Base-by-base conservation (phyloP, 2,888 invertebrate genomes). In the Drymonia ruficornis region DNA sequence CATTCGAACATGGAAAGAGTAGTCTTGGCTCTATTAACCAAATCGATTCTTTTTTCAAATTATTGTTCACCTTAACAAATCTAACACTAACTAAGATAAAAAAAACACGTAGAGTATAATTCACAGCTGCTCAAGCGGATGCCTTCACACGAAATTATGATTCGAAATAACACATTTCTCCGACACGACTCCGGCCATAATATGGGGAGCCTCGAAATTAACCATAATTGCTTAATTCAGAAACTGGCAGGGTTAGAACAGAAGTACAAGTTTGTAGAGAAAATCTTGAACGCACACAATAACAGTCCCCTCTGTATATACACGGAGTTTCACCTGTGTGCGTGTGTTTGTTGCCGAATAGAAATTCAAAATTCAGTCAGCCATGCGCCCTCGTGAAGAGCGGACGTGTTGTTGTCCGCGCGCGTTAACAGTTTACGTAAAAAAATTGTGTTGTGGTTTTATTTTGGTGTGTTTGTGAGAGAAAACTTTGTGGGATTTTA, bases 151-250 rank as follows among this genome's bases (percentile, higher is more conserved):
- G 40, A 91, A 92, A 91, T 92, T 92, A 92, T 86, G 86, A 87
- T 89, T 82, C 89, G 82, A 91, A 92, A 92, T 91, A 92, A 92
- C 91, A 92, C 89, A 91, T 87, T 81, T 86, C 90, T 86, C 89
- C 79, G 81, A 76, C 84, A 83, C 89, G 85, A 82, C 85, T 81
- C 72, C 76, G 81, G 76, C 86, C 78, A 84, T 87, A 86, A 84
- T 86, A 86, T 78, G 83, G 85, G 87, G 84, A 86, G 89, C 86
- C 83, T 89, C 86, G 81, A 91, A 91, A 92, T 92, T 92, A 92
- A 90, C 90, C 83, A 91, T 92, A 92, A 92, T 92, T 92, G 90
- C 92, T 92, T 92, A 91, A 92, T 92, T 91, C 89, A 81, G 86
- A 91, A 81, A 67, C 68, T 67, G 59, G 57, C 65, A 62, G 55